Percentiles rank a stretch among this genome's conserved stretches.
Evolutionary conservation across 2,797 vertebrate genomes (phyloP).

Genomic region (Neosilurus hyrtlii): DNA sequence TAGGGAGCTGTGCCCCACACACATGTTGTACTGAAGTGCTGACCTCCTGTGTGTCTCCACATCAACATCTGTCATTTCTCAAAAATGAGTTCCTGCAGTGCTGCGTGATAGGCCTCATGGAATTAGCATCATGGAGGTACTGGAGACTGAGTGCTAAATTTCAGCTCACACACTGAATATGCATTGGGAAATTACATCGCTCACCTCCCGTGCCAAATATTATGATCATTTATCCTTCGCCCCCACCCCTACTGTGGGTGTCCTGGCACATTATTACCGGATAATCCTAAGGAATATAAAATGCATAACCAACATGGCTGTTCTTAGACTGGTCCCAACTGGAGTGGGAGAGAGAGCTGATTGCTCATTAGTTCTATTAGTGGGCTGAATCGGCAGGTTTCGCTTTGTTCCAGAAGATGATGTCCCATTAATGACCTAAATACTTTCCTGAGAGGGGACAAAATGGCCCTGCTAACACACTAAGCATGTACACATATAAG

Average conservation of each 20-base stretch:
- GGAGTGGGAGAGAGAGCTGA: conserved; percentile 69
- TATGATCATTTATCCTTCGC: conserved; percentile 61
- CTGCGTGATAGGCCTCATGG: conserved; percentile 58
- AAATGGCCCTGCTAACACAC: not conserved
- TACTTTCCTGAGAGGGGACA: conserved; percentile 57
- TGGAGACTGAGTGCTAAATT: conserved; percentile 70
- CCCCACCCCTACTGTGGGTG: conserved; percentile 56
- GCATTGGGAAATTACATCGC: conserved; percentile 77
- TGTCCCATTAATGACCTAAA: conserved; percentile 71
- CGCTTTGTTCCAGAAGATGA: conserved; percentile 65
- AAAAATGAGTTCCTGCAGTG: conserved; percentile 70
- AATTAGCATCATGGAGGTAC: conserved; percentile 74
- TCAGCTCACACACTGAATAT: conserved; percentile 75
- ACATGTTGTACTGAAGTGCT: conserved; percentile 59
- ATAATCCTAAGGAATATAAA: conserved; percentile 67
- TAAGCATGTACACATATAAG: conserved; percentile 39
- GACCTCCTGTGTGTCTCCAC: conserved; percentile 73
- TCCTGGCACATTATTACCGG: conserved; percentile 71
- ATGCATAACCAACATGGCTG: conserved; percentile 47
- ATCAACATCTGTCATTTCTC: conserved; percentile 69
- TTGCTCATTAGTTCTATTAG: conserved; percentile 75
- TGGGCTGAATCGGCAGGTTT: conserved; percentile 64
- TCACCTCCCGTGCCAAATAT: conserved; percentile 73
- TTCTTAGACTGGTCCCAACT: conserved; percentile 18
- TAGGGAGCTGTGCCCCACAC: conserved; percentile 14